Conservation (phyloP, 92 coral and sea anemone species). For the Blastomussa wellsi region DNA sequence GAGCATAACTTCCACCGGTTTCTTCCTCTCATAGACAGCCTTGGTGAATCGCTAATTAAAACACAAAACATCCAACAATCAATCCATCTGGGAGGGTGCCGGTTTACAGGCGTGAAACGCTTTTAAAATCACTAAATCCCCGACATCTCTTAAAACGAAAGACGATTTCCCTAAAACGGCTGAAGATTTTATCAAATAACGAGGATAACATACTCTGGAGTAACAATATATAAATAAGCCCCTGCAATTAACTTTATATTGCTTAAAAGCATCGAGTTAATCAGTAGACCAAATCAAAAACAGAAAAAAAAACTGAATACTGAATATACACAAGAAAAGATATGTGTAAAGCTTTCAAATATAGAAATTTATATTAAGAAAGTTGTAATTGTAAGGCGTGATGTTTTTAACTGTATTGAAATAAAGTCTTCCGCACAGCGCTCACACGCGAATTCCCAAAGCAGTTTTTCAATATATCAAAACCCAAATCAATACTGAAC, state of each 20-base stretch:
- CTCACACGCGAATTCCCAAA: background rate
- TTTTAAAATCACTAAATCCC: background rate
- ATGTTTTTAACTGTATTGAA: no score
- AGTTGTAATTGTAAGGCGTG: no score
- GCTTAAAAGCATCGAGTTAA: background rate
- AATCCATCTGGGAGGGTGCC: background rate
- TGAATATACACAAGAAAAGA: background rate
- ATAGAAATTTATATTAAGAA: no score
- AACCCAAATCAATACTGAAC: background rate
- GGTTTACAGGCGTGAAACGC: background rate
- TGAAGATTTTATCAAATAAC: background rate
- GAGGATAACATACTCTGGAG: background rate
- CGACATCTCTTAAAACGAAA: background rate
- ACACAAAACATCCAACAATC: background rate
- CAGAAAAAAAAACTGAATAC: no score
- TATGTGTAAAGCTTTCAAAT: background rate
- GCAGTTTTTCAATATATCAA: background rate
- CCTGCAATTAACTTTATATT: background rate
- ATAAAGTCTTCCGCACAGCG: background rate
- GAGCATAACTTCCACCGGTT: constrained; percentile 90
- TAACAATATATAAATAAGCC: constrained; percentile 10
- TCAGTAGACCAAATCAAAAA: background rate
- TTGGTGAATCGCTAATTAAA: constrained; percentile 80
- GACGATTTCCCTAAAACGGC: background rate
- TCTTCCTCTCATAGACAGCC: constrained; percentile 93